Base-by-base conservation (phyloP, 2,113 vertebrate genomes). In the Synchiropus splendidus region DNA sequence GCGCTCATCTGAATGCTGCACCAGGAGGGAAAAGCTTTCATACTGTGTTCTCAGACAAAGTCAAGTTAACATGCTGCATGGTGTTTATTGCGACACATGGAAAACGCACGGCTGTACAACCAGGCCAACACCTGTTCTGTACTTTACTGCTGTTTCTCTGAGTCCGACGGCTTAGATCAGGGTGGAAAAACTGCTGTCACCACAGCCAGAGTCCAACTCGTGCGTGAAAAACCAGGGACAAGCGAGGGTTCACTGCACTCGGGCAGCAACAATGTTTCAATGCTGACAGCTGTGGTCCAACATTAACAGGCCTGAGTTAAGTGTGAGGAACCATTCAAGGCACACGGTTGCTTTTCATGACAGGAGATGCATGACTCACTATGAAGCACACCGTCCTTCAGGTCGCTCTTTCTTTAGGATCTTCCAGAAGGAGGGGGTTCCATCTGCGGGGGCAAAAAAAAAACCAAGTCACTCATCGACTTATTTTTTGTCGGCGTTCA, bases 361-460 rank as follows among this genome's bases (percentile, higher is more conserved):
- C n/a, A 18, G 17, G 33, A 45, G 16, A 12, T 66, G 79, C 78
- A 74, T 77, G 67, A 57, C 52, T 48, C 50, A 17, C 43, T 18
- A 14, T 40, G 45, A 55, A 59, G 41, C 48, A 43, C 18, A 45
- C 9, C 35, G 59, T 65, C 48, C 45, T 35, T 27, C 8, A 8
- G 4, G 60, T 51, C 39, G 46, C 45, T 73, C 45, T 39, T 66
- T 51, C 56, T 73, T 73, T 70, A 82, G 1, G 46, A 62, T 45
- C 56, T 49, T 37, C 41, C 48, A 51, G 46, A 45, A 61, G 34
- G 68, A 44, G 54, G 37, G 9, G 58, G 61, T 50, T 79, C 78
- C 83, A 84, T 86, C 84, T 86, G 79, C 10, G 35, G 50, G 58
- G 36, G 70, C 37, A 61, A 55, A 48, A 2, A 59, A 5, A 38